Conservation (phyloP, 2,888 invertebrate species). For the Apodemia zela region DNA sequence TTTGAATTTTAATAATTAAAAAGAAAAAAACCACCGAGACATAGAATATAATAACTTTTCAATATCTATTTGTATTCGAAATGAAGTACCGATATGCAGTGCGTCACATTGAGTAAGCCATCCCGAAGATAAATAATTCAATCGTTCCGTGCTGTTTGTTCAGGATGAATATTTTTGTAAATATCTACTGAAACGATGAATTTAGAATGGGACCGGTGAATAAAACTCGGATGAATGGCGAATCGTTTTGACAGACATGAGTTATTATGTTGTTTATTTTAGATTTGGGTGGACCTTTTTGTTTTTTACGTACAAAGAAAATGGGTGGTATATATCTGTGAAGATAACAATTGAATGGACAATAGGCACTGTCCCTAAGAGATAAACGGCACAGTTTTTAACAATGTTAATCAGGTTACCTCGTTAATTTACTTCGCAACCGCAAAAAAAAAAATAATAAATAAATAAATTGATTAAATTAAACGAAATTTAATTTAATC, state of each 20-base stretch:
- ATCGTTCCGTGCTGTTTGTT: constrained; percentile 8
- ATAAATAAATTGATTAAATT: no score
- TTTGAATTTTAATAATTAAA: no score
- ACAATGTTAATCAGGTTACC: no score
- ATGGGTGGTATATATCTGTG: no score
- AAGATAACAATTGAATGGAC: not conserved
- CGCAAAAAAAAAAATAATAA: no score
- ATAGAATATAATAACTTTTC: not conserved
- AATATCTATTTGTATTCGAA: not conserved
- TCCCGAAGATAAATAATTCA: constrained; percentile 4
- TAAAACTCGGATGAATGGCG: not conserved
- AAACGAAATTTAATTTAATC: no score
- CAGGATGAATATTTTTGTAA: constrained; percentile 11
- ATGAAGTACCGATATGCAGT: not conserved
- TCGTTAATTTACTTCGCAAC: no score
- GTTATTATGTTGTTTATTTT: not conserved
- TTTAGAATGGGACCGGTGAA: not conserved
- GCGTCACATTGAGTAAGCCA: not conserved
- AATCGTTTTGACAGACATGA: not conserved
- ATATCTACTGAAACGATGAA: constrained; percentile 11
- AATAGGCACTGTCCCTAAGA: not conserved
- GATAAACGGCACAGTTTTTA: not conserved
- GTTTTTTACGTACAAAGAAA: not conserved
- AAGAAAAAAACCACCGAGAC: no score
- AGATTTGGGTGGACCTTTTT: not conserved